Conservation (phyloP, 2,888 invertebrate species). For the Heliothis peltigera region DNA sequence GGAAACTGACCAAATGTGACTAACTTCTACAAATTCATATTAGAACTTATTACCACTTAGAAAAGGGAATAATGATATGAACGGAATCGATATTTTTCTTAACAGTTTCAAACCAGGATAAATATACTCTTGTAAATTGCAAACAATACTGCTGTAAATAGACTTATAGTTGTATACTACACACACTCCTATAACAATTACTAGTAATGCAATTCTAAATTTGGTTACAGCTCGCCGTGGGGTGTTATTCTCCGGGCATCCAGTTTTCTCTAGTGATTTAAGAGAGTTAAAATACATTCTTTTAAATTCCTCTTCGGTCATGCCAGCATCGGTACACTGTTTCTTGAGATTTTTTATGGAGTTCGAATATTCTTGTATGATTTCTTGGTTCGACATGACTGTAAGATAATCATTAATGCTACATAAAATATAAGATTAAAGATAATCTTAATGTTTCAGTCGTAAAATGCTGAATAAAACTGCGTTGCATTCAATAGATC, state of each 20-base stretch:
- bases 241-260: constrained; percentile 15
- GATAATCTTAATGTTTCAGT: not conserved
- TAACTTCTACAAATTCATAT: not conserved
- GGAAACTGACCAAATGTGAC: not conserved
- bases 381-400: constrained; percentile 67
- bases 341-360: constrained; percentile 90
- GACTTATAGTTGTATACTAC: constrained; percentile 89
- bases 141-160: constrained; percentile 91
- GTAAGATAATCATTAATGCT: constrained; percentile 5
- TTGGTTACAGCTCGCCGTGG: constrained; percentile 30
- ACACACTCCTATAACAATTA: constrained; percentile 65
- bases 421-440: not conserved
- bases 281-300: constrained; percentile 88
- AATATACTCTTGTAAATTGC: constrained; percentile 94
- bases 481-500: constrained; percentile 13
- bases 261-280: constrained; percentile 74
- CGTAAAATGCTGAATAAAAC: not conserved
- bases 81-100: constrained; percentile 93
- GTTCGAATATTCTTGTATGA: constrained; percentile 82
- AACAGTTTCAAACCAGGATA: constrained; percentile 94
- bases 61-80: constrained; percentile 93
- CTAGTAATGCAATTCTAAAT: constrained; percentile 58
- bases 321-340: constrained; percentile 89
- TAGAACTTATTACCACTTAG: constrained; percentile 89
- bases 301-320: constrained; percentile 91